phyloP scores from a whole-genome alignment of 2,113 vertebrate genomes.

The human (Homo sapiens) region GRCh38 chr4:111681001-111681500 shows the following conservation, averaged over 20 bases:
- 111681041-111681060: neutral
- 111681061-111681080: neutral
- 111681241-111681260: neutral
- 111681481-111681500: neutral
- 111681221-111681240: neutral
- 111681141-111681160: neutral
- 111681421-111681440: neutral
- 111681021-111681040: neutral
- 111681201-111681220: neutral
- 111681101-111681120: neutral
- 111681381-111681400: neutral
- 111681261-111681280: neutral
- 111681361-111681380: neutral
- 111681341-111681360: neutral
- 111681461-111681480: neutral
- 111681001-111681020: constrained; percentile 3
- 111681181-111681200: neutral
- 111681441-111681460: neutral
- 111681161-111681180: neutral
- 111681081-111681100: neutral
- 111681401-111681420: neutral
- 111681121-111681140: neutral
- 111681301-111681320: neutral
- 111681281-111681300: neutral
- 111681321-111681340: neutral